phyloP scores from a whole-genome alignment of 1,140 invertebrate species.

The Cherax destructor region DNA sequence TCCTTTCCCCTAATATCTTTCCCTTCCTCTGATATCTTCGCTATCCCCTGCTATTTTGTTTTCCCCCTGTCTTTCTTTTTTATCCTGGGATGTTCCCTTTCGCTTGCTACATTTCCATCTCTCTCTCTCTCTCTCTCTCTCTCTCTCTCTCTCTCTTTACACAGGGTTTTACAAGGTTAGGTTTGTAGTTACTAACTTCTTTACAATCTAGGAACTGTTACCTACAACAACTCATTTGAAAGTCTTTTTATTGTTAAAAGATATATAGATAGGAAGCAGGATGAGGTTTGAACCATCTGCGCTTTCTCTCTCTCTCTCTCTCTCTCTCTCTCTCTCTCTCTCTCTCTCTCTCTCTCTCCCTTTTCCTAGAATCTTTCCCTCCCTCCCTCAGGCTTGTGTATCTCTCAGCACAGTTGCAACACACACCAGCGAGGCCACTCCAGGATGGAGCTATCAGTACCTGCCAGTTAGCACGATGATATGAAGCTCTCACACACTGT shows the following conservation, averaged over 20 bases:
- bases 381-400: no score
- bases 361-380: no score
- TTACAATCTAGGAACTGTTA: no score
- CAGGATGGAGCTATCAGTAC: background rate
- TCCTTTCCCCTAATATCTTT: background rate
- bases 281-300: no score
- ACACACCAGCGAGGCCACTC: background rate
- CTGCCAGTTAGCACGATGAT: background rate
- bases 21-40: background rate
- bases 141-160: conserved; percentile 31
- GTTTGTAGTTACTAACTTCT: background rate
- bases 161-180: no score
- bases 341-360: background rate
- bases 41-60: no score
- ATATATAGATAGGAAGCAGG: no score
- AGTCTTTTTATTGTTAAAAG: no score
- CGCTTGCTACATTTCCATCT: no score
- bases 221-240: no score
- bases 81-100: background rate
- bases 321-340: conserved; percentile 11
- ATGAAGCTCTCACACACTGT: background rate
- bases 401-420: background rate
- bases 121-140: conserved; percentile 9
- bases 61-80: conserved; percentile 13
- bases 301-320: conserved; percentile 18